Conservation (phyloP, 2,113 vertebrate genomes). For the Lampris incognitus region DNA sequence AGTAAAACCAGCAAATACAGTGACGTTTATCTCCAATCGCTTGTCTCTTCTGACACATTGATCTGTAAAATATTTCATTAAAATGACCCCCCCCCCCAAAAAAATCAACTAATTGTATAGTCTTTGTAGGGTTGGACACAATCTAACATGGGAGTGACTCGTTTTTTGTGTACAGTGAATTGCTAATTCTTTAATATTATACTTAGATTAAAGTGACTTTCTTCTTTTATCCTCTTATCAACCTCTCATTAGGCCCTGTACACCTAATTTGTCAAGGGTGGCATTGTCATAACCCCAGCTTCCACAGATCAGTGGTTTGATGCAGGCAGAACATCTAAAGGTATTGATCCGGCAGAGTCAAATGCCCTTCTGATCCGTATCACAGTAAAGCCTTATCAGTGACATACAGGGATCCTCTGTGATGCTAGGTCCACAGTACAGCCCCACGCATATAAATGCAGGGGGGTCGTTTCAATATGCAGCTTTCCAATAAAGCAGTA, state of each 20-base stretch:
- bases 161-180: conserved; percentile 11
- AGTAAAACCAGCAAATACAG: no score
- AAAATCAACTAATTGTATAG: no score
- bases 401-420: conserved; percentile 72
- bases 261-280: conserved; percentile 69
- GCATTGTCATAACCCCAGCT: conserved; percentile 53
- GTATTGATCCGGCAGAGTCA: conserved; percentile 75
- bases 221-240: conserved; percentile 66
- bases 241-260: conserved; percentile 61
- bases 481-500: conserved; percentile 18
- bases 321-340: conserved; percentile 67
- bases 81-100: no score
- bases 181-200: conserved; percentile 37
- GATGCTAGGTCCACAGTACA: conserved; percentile 51
- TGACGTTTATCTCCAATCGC: no score
- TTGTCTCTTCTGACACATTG: no score
- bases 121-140: conserved; percentile 1
- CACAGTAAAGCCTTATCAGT: conserved; percentile 76
- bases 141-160: conserved; percentile 7
- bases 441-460: conserved; percentile 33
- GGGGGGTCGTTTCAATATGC: conserved; percentile 37
- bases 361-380: conserved; percentile 78
- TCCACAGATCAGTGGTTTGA: conserved; percentile 62
- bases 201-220: conserved; percentile 51
- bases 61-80: no score